Base-by-base conservation (phyloP, 1,140 invertebrate genomes). In the Neomicropteryx cornuta region DNA sequence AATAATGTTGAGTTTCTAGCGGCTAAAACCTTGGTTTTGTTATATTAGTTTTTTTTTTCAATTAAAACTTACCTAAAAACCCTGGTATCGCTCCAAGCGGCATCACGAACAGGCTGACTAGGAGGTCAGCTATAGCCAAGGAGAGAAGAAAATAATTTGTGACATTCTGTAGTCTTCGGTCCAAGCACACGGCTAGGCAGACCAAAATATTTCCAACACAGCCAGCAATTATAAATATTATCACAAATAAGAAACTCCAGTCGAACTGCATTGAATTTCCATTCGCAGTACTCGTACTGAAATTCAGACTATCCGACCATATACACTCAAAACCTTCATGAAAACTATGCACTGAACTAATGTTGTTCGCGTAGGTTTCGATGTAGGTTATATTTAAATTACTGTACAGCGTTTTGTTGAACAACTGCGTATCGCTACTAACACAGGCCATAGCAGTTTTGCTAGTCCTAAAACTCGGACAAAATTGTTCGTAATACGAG, bases 81-180 rank as follows among this genome's bases (percentile, higher is more conserved):
- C 83, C 85, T 5, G 81, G 82, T 44, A 89, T 81, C 6, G 86
- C 85, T 28, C 84, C 85, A 53, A 92, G 73, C 4, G 88, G 88
- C 87, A 93, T 93, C 5, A 92, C 88, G 55, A 91, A 82, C 29
- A 90, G 61, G 49, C 83, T 87, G 50, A 97, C 91, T 28, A 97
- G 70, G 14, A 97, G 71, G 68, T 97, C 93, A 20, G 92, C 90
- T 29, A 95, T 79, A 8, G 93, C 90, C 55, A 97, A 62, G 22
- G 91, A 95, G 36, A 95, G 68, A 35, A 97, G 76, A 60, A 97
- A 93, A 60, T 93, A 91, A 66, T 97, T 96, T 30, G 92, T 96
- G 17, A 94, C 84, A 50, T 92, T 93, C 55, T 95, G 84, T 45
- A 97, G 73, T 47, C 79, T 71, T 35, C 80, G 75, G 64, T 94